Conservation (phyloP, 2,113 vertebrate genomes). For the Brachionichthys hirsutus region DNA sequence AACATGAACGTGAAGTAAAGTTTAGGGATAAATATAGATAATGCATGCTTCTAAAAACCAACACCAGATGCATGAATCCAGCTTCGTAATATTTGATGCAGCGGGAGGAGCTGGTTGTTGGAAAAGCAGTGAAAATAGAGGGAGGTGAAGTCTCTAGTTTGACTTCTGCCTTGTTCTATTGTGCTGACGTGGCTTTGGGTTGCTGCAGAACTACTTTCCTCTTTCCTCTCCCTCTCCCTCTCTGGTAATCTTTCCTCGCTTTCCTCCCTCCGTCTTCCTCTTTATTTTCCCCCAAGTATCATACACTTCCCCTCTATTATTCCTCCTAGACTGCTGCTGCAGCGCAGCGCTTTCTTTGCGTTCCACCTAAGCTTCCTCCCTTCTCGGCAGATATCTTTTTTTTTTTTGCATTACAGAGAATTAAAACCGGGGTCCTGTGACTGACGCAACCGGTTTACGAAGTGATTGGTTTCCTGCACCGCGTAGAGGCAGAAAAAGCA, state of each 20-base stretch:
- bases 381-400: too few species aligned
- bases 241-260: conserved; percentile 24
- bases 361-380: conserved; percentile 11
- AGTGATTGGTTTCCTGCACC: conserved; percentile 22
- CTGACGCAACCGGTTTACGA: conserved; percentile 19
- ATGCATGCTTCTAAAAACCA: conserved; percentile 24
- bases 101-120: conserved; percentile 34
- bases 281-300: conserved; percentile 46
- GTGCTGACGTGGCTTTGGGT: conserved; percentile 73
- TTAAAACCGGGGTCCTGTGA: conserved; percentile 18
- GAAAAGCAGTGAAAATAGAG: conserved; percentile 50
- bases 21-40: conserved; percentile 4
- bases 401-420: not conserved
- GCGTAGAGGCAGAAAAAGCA: conserved; percentile 1
- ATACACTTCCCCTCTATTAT: conserved; percentile 45
- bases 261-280: conserved; percentile 19
- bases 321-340: conserved; percentile 30
- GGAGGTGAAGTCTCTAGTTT: conserved; percentile 49
- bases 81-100: conserved; percentile 32
- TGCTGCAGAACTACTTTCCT: conserved; percentile 36
- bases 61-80: conserved; percentile 20
- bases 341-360: conserved; percentile 14
- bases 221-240: conserved; percentile 51
- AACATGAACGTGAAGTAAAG: not conserved
- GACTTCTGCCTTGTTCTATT: conserved; percentile 55